phyloP scores from a whole-genome alignment of 2,797 vertebrate species.

The Sebastes reedi region DNA sequence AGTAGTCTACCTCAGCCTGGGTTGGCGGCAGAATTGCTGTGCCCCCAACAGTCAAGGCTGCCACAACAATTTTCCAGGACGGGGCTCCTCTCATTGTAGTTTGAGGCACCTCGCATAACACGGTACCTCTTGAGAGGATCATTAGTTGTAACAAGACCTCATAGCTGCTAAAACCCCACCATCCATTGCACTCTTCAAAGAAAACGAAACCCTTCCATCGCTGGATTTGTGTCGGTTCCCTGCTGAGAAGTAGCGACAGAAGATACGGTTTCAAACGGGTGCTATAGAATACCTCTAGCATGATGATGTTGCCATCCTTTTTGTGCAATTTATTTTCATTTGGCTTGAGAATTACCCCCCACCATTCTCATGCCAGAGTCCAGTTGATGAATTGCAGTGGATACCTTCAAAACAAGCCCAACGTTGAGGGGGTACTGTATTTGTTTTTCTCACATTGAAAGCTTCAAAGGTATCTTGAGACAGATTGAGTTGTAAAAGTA shows the following conservation, averaged over 20 bases:
- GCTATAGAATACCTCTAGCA: slow-evolving; percentile 78
- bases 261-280: slow-evolving; percentile 82
- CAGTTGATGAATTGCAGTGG: slow-evolving; percentile 15
- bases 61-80: slow-evolving; percentile 37
- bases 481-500: background rate
- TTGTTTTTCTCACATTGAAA: slow-evolving; percentile 18
- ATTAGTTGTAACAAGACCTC: slow-evolving; percentile 82
- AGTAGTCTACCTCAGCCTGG: slow-evolving; percentile 1
- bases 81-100: slow-evolving; percentile 32
- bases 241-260: slow-evolving; percentile 74
- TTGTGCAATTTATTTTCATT: slow-evolving; percentile 23
- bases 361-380: background rate
- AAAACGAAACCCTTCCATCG: slow-evolving; percentile 78
- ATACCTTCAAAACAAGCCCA: slow-evolving; percentile 6
- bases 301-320: slow-evolving; percentile 51
- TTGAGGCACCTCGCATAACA: slow-evolving; percentile 30
- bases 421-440: background rate
- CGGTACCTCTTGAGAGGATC: slow-evolving; percentile 64
- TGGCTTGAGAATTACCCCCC: background rate
- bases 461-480: slow-evolving; percentile 1
- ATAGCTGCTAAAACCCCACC: slow-evolving; percentile 44
- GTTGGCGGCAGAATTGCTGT: background rate
- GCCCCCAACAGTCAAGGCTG: slow-evolving; percentile 52
- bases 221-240: slow-evolving; percentile 74
- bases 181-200: slow-evolving; percentile 81